Conservation (phyloP, 2,888 invertebrate genomes). For the Drosophila dives region DNA sequence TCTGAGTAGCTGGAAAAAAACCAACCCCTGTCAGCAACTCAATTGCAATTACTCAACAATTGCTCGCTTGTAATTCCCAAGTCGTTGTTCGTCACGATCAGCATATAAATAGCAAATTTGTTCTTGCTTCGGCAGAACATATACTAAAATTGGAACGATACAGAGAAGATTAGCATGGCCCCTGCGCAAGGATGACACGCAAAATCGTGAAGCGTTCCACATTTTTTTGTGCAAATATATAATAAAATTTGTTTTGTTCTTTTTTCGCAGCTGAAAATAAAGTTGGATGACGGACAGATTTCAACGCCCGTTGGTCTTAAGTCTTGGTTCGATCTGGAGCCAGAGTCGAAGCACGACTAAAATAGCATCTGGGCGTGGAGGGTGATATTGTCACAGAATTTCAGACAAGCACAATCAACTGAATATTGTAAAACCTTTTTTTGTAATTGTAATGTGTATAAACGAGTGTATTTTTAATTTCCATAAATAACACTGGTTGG, state of each 20-base stretch:
- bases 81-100: constrained; percentile 2
- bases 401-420: constrained; percentile 58
- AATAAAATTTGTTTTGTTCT: neutral
- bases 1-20: neutral
- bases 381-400: neutral
- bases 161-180: constrained; percentile 97
- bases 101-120: constrained; percentile 36
- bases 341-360: constrained; percentile 90
- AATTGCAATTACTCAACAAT: constrained; percentile 1
- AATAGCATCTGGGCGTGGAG: constrained; percentile 73
- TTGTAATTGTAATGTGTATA: constrained; percentile 51
- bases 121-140: constrained; percentile 92
- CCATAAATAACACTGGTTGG: constrained; percentile 34
- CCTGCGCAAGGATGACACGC: constrained; percentile 97
- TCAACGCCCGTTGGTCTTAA: constrained; percentile 80
- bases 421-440: constrained; percentile 53
- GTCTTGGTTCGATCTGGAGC: constrained; percentile 83
- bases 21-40: neutral
- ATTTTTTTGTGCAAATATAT: constrained; percentile 50
- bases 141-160: constrained; percentile 96
- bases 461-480: constrained; percentile 52
- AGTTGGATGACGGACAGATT: constrained; percentile 82
- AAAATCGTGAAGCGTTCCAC: constrained; percentile 94
- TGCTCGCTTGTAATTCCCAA: constrained; percentile 59
- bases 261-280: constrained; percentile 76